These are phyloP conservation scores for Thera britannica DNA, from an alignment of 2,888 invertebrate species.

Conservation along the genomic window DNA sequence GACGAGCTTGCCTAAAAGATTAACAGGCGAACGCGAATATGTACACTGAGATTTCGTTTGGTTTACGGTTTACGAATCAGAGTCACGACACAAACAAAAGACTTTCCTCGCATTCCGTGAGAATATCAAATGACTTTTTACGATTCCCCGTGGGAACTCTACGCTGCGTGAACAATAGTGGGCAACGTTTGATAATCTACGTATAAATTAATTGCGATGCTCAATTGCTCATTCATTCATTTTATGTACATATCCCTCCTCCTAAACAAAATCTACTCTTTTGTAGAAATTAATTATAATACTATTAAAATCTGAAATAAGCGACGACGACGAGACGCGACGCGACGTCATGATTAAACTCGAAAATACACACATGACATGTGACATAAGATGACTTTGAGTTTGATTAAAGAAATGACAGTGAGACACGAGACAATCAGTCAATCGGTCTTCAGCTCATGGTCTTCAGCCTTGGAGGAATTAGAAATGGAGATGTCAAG, in stretches of 20 bases:
- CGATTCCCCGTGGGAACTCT: constrained; percentile 67
- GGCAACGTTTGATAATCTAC: constrained; percentile 69
- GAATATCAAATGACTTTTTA: constrained; percentile 68
- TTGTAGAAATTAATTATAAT: no score
- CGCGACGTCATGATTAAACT: no score
- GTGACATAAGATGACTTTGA: no score
- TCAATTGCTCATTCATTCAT: constrained; percentile 55
- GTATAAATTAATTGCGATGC: constrained; percentile 62
- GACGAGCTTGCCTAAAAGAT: constrained; percentile 35
- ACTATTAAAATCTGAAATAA: no score
- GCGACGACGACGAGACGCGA: no score
- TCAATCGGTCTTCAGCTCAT: no score
- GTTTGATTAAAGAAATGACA: no score
- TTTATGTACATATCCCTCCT: constrained; percentile 55
- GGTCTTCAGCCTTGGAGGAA: no score
- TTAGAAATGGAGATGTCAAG: no score
- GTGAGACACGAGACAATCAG: no score
- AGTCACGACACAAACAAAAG: constrained; percentile 44
- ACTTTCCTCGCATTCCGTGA: constrained; percentile 78
- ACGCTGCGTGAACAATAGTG: constrained; percentile 64
- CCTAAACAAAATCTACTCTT: background rate
- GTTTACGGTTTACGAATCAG: constrained; percentile 39
- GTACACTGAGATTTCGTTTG: constrained; percentile 34
- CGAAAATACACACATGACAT: no score
- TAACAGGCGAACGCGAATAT: constrained; percentile 1